phyloP scores from a whole-genome alignment of 1,140 invertebrate genomes.

The Matsumurasca onukii region DNA sequence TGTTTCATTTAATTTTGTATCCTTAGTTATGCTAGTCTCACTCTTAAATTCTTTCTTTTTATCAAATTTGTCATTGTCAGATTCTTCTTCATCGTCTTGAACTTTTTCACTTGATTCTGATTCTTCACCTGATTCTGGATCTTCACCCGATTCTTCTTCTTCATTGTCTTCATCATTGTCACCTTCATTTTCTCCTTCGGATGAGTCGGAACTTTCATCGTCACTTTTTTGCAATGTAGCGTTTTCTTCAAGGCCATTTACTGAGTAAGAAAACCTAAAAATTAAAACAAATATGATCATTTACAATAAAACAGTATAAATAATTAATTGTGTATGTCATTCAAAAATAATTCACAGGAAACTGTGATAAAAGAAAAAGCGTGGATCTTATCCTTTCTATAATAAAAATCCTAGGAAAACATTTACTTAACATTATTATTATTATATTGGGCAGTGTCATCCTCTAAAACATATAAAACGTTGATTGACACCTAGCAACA shows the following conservation, averaged over 20 bases:
- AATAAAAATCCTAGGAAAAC: too few species aligned
- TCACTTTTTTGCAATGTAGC: too few species aligned
- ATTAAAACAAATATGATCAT: too few species aligned
- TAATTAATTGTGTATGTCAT: too few species aligned
- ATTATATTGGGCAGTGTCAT: too few species aligned
- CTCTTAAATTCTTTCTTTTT: neutral
- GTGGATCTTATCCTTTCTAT: too few species aligned
- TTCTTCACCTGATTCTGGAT: constrained; percentile 44
- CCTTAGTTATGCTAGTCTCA: neutral
- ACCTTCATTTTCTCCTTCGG: constrained; percentile 38
- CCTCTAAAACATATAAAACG: too few species aligned
- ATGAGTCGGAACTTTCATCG: constrained; percentile 34
- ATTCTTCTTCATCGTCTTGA: neutral
- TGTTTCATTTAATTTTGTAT: neutral
- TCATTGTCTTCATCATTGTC: constrained; percentile 45
- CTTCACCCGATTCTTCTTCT: constrained; percentile 45
- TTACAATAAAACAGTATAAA: too few species aligned
- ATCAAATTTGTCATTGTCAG: neutral
- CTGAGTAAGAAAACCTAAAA: constrained; percentile 11
- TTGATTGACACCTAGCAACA: too few species aligned
- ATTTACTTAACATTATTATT: too few species aligned
- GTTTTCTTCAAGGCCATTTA: constrained; percentile 32
- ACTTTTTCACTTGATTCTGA: constrained; percentile 37
- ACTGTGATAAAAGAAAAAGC: too few species aligned
- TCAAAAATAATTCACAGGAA: too few species aligned